phyloP scores from a whole-genome alignment of 2,797 vertebrate species.

The Sylvia borin region DNA sequence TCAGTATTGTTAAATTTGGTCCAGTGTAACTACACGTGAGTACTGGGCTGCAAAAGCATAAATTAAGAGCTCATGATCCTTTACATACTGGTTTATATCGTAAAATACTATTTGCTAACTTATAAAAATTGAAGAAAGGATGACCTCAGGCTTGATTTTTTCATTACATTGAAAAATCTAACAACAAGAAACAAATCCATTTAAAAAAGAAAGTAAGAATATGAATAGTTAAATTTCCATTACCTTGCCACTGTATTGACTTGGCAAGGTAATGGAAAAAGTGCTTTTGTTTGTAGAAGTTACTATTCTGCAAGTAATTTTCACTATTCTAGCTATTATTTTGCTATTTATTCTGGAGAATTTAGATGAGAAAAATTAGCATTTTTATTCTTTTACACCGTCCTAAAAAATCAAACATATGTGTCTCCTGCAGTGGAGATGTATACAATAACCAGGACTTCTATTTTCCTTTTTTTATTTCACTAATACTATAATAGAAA shows the following conservation, averaged over 20 bases:
- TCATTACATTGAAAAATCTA: background rate
- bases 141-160: background rate
- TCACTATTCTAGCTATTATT: background rate
- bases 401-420: background rate
- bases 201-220: background rate
- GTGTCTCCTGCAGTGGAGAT: background rate
- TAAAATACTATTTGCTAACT: background rate
- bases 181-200: background rate
- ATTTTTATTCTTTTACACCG: background rate
- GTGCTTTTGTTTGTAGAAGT: background rate
- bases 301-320: background rate
- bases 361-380: background rate
- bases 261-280: constrained; percentile 3
- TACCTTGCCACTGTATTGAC: background rate
- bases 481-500: background rate
- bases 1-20: background rate
- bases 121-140: background rate
- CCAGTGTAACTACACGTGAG: background rate
- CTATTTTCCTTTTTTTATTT: background rate
- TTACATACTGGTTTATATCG: background rate
- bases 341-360: background rate
- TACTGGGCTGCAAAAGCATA: background rate
- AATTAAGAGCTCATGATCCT: background rate
- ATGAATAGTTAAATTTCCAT: background rate
- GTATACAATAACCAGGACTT: background rate